Evolutionary conservation across 2,113 vertebrate genomes (phyloP).

Genomic region (Cephalopholis sonnerati): DNA sequence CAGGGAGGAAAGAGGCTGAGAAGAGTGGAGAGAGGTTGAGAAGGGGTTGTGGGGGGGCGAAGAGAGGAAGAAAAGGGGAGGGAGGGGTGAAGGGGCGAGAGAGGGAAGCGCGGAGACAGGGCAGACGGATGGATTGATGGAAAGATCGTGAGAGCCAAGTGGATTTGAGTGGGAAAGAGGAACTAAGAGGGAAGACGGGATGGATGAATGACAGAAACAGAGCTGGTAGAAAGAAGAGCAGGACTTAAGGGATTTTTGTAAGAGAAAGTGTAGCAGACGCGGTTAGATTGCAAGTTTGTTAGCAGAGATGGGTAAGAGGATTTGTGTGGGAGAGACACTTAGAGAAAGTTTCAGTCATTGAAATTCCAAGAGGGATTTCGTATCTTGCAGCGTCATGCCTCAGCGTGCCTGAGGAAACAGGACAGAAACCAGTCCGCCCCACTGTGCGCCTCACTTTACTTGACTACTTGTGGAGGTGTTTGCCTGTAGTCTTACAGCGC

Average conservation of each 20-base stretch:
- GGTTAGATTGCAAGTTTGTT: conserved; percentile 41
- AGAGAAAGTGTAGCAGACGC: background rate
- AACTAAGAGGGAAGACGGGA: background rate
- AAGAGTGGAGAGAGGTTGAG: conserved; percentile 42
- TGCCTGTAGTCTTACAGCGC: conserved; percentile 21
- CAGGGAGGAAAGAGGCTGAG: conserved; percentile 69
- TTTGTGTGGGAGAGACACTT: conserved; percentile 41
- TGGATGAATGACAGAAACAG: background rate
- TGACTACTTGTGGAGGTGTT: conserved; percentile 31
- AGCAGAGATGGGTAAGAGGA: conserved; percentile 20
- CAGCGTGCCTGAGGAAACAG: conserved; percentile 40
- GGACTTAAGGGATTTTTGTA: background rate
- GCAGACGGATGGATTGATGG: background rate
- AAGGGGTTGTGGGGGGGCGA: conserved; percentile 14
- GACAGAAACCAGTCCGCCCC: conserved; percentile 37
- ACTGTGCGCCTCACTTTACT: conserved; percentile 20
- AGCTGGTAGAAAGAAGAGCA: background rate
- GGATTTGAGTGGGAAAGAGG: background rate
- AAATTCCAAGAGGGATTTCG: conserved; percentile 52
- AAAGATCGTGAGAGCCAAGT: conserved; percentile 2
- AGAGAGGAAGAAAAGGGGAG: conserved; percentile 10
- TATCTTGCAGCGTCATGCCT: conserved; percentile 29
- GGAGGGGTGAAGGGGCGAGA: background rate
- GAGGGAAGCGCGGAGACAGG: background rate
- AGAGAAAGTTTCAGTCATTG: conserved; percentile 56